Base-by-base conservation (phyloP, 2,888 invertebrate species). In the Stenotaenia linearis region DNA sequence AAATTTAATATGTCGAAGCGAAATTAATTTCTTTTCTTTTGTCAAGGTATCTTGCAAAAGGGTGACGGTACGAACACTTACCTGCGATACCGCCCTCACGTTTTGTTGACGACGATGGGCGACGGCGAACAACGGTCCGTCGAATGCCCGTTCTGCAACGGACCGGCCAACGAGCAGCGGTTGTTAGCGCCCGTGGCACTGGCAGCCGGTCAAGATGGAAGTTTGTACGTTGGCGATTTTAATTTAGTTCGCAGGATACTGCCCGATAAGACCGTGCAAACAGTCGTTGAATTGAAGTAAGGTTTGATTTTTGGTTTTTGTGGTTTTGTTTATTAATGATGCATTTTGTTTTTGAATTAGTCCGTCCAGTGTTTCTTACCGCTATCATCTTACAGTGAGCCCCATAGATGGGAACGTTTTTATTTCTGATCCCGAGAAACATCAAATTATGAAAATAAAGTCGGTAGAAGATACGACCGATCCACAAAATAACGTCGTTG, bases 11-110 rank as follows among this genome's bases (percentile, higher is more conserved):
- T 12, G 30, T 23, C 15, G 32, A 21, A 35, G 5, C 6, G 5
- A 10, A 1, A 37, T 12, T 30, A 10, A 75, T 23, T 37, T 75
- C 3, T 6, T 77, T 35, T 77, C 37, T 37, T 12, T 37, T 79
- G 80, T 83, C 18, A 83, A 89, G 89, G 96, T 25, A 97, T 98
- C 82, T 88, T 99, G 74, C 98, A 99, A 86, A 97, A 97, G 86
- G 99, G 99, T 50, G 97, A 98, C 85, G 98, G 99, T 79, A 94
- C 96, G 1, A 93, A 96, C 69, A 89, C 98, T 40, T 97, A 98
- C 86, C 90, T 98, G 87, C 97, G 95, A 85, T 93, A 95, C 85
- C 94, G 96, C 85, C 95, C 95, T 74, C 89, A 94, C 83, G 85
- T 87, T 56, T 93, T 98, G 6, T 92, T 85, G 5, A 95, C 96